phyloP scores from a whole-genome alignment of 2,888 invertebrate genomes.

The Protophormia terraenovae region DNA sequence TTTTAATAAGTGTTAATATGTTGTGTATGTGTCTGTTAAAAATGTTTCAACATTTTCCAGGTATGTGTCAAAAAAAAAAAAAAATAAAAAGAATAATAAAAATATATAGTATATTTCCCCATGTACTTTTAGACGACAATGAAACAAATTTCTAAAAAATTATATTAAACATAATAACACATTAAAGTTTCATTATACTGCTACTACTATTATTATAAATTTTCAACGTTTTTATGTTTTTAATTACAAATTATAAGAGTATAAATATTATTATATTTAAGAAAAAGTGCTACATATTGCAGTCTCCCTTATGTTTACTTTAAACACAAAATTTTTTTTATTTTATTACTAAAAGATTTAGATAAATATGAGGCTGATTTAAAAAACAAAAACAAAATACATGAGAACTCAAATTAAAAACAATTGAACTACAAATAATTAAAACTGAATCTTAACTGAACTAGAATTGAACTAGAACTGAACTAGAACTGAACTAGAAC shows the following conservation, averaged over 20 bases:
- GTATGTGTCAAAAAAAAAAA: background rate
- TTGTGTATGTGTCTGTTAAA: background rate
- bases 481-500: no score
- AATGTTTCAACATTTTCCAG: background rate
- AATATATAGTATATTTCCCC: background rate
- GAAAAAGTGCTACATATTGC: background rate
- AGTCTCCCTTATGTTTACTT: background rate
- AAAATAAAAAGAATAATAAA: background rate
- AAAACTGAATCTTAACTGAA: no score
- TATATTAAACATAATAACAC: conserved; percentile 46
- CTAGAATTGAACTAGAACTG: no score
- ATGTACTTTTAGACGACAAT: background rate
- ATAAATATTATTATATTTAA: background rate
- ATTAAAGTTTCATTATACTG: conserved; percentile 47
- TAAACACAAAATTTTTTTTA: no score
- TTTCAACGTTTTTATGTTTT: conserved; percentile 18
- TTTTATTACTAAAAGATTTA: no score
- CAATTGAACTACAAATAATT: no score
- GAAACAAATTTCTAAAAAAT: conserved; percentile 8
- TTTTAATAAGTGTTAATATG: conserved; percentile 24
- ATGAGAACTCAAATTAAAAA: no score
- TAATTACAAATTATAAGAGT: conserved; percentile 26
- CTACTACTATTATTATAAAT: conserved; percentile 1
- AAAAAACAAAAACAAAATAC: no score
- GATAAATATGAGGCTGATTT: no score